phyloP scores from a whole-genome alignment of 2,113 vertebrate genomes.

The Oryzias woworae region DNA sequence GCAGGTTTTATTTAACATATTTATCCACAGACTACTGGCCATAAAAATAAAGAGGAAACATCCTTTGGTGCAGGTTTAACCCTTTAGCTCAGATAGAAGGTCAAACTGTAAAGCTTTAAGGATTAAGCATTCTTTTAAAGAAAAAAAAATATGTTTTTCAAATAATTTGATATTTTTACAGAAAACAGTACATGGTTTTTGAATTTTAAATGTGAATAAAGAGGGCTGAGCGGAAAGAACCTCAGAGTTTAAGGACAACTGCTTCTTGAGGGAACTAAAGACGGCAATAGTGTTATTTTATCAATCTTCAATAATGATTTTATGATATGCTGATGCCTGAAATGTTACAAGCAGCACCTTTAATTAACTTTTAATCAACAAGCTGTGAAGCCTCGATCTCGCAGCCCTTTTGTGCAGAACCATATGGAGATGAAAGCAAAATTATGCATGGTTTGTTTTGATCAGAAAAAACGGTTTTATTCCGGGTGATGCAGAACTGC shows the following conservation, averaged over 20 bases:
- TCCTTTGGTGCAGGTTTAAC: no score
- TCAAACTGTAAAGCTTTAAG: no score
- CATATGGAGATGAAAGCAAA: conserved; percentile 9
- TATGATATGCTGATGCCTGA: conserved; percentile 3
- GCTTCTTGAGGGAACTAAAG: background rate
- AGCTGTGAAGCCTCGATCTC: conserved; percentile 4
- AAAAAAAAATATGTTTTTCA: no score
- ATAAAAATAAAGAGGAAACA: no score
- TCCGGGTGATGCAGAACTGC: conserved; percentile 13
- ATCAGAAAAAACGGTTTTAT: conserved; percentile 10
- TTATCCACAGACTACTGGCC: no score
- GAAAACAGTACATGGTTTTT: no score
- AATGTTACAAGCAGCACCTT: conserved; percentile 23
- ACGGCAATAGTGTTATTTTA: background rate
- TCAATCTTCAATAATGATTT: background rate
- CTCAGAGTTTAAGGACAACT: background rate
- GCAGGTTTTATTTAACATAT: no score
- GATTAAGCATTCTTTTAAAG: no score
- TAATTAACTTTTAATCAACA: conserved; percentile 11
- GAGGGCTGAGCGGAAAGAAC: background rate
- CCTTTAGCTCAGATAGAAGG: no score
- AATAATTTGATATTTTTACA: no score
- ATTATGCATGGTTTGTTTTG: conserved; percentile 1
- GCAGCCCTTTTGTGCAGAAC: background rate
- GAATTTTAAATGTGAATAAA: background rate